phyloP scores from a whole-genome alignment of 2,888 invertebrate genomes.

The Endotricha flammealis region DNA sequence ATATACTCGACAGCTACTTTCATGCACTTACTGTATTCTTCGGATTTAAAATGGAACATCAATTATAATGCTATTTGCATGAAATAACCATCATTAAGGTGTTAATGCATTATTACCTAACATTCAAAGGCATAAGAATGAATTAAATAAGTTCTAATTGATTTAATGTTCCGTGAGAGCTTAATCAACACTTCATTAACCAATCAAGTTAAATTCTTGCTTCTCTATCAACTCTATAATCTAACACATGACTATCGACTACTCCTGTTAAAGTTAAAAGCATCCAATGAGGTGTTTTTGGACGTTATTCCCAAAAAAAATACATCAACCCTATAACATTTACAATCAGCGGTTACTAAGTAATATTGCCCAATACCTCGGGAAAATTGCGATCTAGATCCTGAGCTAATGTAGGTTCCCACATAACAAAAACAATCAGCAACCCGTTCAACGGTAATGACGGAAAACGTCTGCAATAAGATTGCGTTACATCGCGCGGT shows the following conservation, averaged over 20 bases:
- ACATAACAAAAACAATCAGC: conserved; percentile 18
- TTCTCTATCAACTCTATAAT: too few relatives aligned
- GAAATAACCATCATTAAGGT: conserved; percentile 31
- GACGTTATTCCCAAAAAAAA: too few relatives aligned
- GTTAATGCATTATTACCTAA: conserved; percentile 20
- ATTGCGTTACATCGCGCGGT: conserved; percentile 22
- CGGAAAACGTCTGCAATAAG: conserved; percentile 21
- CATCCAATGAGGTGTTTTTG: too few relatives aligned
- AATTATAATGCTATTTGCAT: conserved; percentile 55
- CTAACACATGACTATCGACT: too few relatives aligned
- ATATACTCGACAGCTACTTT: conserved; percentile 21
- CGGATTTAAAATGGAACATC: conserved; percentile 29
- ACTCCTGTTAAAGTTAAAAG: too few relatives aligned
- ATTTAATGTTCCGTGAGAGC: too few relatives aligned
- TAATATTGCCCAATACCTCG: conserved; percentile 7
- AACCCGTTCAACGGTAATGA: conserved; percentile 18
- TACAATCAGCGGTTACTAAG: background rate
- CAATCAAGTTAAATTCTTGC: too few relatives aligned
- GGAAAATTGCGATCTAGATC: conserved; percentile 7
- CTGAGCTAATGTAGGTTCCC: conserved; percentile 8
- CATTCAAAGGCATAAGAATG: conserved; percentile 7
- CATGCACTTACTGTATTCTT: conserved; percentile 22
- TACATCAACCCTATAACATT: too few relatives aligned
- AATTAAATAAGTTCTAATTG: too few relatives aligned
- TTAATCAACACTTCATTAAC: too few relatives aligned